These are phyloP conservation scores for Pecten maximus DNA, from an alignment of 2,888 invertebrate species.

Conservation along the genomic window DNA sequence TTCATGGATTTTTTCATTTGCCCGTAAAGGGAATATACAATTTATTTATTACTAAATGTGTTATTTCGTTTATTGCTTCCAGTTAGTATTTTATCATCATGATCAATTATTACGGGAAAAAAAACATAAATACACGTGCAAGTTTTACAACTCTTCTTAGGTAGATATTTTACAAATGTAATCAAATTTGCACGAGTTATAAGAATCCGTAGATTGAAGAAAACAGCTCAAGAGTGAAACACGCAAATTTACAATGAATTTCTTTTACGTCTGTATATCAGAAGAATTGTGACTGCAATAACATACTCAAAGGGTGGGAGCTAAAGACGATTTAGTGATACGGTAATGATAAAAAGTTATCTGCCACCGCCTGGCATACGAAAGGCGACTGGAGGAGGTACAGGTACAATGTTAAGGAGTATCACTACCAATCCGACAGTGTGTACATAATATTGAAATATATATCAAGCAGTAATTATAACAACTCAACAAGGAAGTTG, in stretches of 20 bases:
- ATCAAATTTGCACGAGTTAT: background rate
- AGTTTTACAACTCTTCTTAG: slow-evolving; percentile 1
- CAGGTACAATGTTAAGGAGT: background rate
- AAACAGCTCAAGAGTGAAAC: background rate
- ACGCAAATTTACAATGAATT: background rate
- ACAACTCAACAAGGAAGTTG: too few species aligned
- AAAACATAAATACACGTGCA: background rate
- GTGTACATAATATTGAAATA: background rate
- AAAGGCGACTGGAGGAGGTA: background rate
- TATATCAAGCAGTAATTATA: too few species aligned
- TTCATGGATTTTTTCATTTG: slow-evolving; percentile 16
- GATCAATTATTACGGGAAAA: background rate
- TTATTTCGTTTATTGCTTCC: slow-evolving; percentile 14
- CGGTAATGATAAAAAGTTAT: background rate
- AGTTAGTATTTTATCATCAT: background rate
- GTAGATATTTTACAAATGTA: background rate
- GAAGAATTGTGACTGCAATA: background rate
- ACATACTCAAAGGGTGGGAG: background rate
- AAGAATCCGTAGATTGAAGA: background rate
- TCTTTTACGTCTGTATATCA: background rate
- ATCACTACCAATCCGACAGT: background rate
- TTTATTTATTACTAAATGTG: slow-evolving; percentile 33
- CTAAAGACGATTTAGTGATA: background rate
- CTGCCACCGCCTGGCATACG: background rate
- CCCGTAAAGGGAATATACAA: slow-evolving; percentile 13